These are phyloP conservation scores for Smithornis capensis DNA, from an alignment of 2,113 vertebrate species.

Conservation along the genomic window DNA sequence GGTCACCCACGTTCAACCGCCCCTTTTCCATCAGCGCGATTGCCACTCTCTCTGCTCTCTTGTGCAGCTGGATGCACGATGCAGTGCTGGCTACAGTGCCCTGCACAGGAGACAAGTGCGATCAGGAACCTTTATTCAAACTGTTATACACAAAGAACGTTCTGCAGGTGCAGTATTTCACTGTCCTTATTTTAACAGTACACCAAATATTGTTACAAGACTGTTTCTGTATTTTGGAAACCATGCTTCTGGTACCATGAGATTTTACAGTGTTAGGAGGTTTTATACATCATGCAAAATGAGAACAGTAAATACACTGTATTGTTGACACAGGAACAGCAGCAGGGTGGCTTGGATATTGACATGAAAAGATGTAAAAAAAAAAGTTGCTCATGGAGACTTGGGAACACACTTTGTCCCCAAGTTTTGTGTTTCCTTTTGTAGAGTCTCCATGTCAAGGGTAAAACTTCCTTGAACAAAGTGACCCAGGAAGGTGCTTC, in stretches of 20 bases:
- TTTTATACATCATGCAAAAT: neutral
- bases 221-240: neutral
- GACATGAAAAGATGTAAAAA: neutral
- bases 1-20: conserved; percentile 87
- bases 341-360: neutral
- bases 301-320: neutral
- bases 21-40: conserved; percentile 84
- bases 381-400: neutral
- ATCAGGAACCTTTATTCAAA: neutral
- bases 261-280: neutral
- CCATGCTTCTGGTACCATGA: neutral
- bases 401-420: neutral
- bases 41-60: conserved; percentile 89
- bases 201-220: neutral
- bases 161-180: neutral
- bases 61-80: conserved; percentile 92
- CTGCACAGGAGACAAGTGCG: conserved; percentile 57
- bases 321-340: neutral
- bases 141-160: neutral
- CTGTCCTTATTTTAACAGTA: neutral
- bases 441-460: neutral
- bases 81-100: conserved; percentile 88
- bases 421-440: neutral
- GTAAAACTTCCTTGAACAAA: neutral
- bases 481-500: neutral